Conservation (phyloP, 2,113 vertebrate species). For the Malurus elegans region DNA sequence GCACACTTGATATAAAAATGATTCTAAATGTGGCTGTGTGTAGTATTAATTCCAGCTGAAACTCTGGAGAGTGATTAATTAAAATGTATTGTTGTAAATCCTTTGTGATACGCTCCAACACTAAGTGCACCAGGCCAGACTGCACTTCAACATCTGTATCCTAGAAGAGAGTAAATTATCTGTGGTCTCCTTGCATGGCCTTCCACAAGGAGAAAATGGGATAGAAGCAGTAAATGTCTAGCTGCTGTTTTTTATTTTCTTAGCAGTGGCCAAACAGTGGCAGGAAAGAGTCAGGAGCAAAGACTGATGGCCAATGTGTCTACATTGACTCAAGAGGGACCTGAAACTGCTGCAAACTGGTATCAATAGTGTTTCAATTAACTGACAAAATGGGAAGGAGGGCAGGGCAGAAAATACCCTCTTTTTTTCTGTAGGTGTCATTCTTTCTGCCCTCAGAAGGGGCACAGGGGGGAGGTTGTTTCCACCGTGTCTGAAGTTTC, state of each 20-base stretch:
- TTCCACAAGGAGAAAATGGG: neutral
- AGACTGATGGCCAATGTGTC: neutral
- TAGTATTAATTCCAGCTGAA: constrained; percentile 22
- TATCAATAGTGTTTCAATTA: neutral
- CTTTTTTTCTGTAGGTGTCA: neutral
- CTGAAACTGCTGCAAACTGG: neutral
- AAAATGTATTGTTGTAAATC: constrained; percentile 6
- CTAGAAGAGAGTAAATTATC: neutral
- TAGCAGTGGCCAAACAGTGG: neutral
- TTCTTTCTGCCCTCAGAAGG: neutral
- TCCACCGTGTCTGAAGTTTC: neutral
- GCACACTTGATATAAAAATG: neutral
- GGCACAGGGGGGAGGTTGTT: neutral
- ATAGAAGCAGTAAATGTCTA: neutral
- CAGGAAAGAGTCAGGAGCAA: neutral
- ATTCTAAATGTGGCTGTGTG: neutral
- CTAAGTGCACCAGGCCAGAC: neutral
- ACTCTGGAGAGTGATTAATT: neutral
- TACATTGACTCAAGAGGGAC: neutral
- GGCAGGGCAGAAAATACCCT: neutral
- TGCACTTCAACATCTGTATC: neutral
- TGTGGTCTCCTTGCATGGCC: neutral
- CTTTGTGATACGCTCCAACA: neutral
- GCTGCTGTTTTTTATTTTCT: neutral
- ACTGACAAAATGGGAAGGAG: neutral